phyloP scores from a whole-genome alignment of 2,113 vertebrate species.

The Melierax canorus region DNA sequence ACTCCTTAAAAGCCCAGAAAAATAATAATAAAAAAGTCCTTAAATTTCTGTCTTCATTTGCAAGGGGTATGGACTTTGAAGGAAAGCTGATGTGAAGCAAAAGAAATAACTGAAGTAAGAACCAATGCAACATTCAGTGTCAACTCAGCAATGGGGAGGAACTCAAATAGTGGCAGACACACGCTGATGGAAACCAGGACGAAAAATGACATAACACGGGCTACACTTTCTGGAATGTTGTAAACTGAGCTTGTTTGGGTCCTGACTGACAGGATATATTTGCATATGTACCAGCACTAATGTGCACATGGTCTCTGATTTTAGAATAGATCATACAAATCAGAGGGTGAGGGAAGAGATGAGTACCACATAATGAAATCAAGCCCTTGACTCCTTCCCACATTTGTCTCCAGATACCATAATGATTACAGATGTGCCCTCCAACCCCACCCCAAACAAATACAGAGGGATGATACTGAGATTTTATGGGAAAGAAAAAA shows the following conservation, averaged over 20 bases:
- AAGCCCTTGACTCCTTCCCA: neutral
- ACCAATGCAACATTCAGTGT: neutral
- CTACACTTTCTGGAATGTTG: neutral
- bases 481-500: neutral
- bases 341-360: neutral
- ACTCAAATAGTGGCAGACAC: neutral
- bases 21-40: neutral
- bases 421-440: neutral
- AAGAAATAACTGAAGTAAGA: neutral
- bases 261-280: neutral
- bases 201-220: neutral
- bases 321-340: neutral
- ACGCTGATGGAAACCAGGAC: rapidly evolving
- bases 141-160: neutral
- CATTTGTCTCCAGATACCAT: neutral
- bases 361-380: neutral
- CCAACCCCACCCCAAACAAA: neutral
- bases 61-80: neutral
- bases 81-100: neutral
- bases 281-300: neutral
- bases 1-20: neutral
- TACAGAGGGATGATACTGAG: neutral
- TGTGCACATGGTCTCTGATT: neutral
- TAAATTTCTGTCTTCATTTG: neutral
- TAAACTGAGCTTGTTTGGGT: neutral